Evolutionary conservation across 2,797 vertebrate species (phyloP).

Genomic region (Enteromius mattozi): DNA sequence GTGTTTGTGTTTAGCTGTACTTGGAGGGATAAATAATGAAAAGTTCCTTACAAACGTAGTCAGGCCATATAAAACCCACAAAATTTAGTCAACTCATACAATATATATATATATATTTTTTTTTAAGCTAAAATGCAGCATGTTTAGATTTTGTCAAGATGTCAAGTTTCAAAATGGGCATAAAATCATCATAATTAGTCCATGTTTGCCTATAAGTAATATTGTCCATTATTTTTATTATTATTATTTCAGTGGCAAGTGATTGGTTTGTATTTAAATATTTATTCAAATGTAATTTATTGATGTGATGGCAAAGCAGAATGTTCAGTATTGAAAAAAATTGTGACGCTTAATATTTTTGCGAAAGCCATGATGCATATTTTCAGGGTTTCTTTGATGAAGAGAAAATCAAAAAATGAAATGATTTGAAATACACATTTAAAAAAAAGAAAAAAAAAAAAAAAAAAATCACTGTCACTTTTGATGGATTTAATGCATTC

Average conservation of each 20-base stretch:
- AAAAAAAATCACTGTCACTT: no score
- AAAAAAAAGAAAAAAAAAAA: no score
- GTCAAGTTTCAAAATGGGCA: not conserved
- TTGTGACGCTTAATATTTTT: not conserved
- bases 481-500: not conserved
- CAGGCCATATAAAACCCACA: not conserved
- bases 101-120: not conserved
- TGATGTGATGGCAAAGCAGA: not conserved
- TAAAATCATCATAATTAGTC: not conserved
- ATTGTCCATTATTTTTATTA: not conserved
- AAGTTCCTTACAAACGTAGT: not conserved
- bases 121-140: not conserved
- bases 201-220: not conserved
- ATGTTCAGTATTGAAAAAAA: not conserved
- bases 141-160: not conserved
- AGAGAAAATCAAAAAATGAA: no score
- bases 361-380: not conserved
- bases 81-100: no score
- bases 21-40: constrained; percentile 7
- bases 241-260: no score
- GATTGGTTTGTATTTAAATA: not conserved
- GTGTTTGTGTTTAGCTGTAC: constrained; percentile 23
- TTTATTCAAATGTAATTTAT: not conserved
- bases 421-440: not conserved
- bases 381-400: not conserved